Conservation (phyloP, 2,113 vertebrate species). For the Phylloscopus whistleri region DNA sequence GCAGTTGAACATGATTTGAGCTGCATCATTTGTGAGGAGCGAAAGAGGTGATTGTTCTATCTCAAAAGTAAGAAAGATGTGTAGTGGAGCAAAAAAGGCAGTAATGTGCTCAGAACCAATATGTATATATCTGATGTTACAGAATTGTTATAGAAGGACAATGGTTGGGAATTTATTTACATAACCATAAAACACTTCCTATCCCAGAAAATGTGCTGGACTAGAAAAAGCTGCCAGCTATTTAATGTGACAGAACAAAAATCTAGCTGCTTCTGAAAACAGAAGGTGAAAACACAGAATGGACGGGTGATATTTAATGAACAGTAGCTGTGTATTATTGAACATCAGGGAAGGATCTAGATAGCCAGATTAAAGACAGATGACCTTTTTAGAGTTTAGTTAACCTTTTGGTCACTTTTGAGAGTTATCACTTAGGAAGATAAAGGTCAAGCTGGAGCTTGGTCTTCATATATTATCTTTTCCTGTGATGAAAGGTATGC, state of each 20-base stretch:
- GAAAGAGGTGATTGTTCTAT: not conserved
- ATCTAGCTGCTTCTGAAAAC: not conserved
- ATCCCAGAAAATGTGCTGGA: not conserved
- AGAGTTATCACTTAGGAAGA: conserved; percentile 68
- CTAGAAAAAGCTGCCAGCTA: not conserved
- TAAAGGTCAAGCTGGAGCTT: conserved; percentile 61
- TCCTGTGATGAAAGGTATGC: not conserved
- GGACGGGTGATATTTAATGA: conserved; percentile 61
- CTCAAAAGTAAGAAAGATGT: not conserved
- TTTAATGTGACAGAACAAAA: conserved; percentile 14
- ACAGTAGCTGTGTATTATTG: conserved; percentile 50
- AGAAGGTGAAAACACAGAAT: not conserved
- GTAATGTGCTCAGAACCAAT: not conserved
- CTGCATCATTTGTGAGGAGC: not conserved
- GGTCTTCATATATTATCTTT: conserved; percentile 21
- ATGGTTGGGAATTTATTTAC: not conserved
- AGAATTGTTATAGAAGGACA: not conserved
- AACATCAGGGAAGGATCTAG: conserved; percentile 50
- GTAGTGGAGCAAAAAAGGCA: not conserved
- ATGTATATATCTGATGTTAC: not conserved
- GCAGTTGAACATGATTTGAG: not conserved
- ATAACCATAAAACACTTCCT: not conserved
- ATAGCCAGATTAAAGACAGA: conserved; percentile 62
- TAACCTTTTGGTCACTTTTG: conserved; percentile 72
- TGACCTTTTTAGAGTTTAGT: conserved; percentile 71